Evolutionary conservation across 2,888 invertebrate species (phyloP), one percentile per base, ranked within the genome.

Genomic region (Drosophila buzzatii): DNA sequence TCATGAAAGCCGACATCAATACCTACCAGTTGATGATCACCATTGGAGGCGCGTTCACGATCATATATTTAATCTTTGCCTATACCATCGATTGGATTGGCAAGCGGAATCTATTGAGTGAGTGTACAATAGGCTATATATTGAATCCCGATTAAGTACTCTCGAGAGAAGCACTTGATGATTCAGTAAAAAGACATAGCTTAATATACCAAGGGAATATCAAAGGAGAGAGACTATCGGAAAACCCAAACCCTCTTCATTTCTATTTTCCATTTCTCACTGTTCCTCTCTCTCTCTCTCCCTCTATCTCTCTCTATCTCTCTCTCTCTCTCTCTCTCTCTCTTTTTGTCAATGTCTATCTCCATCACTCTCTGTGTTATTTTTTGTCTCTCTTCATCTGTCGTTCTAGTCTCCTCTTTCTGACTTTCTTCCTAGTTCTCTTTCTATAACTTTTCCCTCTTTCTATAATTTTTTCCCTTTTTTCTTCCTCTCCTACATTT

Each of bases 11-110:
- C 73, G 95, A 96, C 86, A 92, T 94, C 0, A 93, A 93, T 0
- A 95, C 96, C 3, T 96, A 96, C 88, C 93, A 94, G 81, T 95
- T 95, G 55, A 95, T 96, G 55, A 94, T 96, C 73, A 94, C 94
- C 72, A 95, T 96, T 81, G 96, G 96, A 0, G 93, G 94, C 0
- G 94, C 95, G 7, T 96, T 96, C 85, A 94, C 95, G 31, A 85
- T 95, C 1, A 95, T 95, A 87, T 96, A 96, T 91, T 86, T 95
- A 39, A 82, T 95, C 27, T 95, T 95, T 20, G 95, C 96, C 14
- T 94, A 94, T 89, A 92, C 96, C 0, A 95, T 95, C 23, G 94
- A 94, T 73, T 72, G 91, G 1, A 79, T 94, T 0, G 95, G 96
- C 31, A 95, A 96, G 90, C 95, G 95, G 89, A 91, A 93, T 45